phyloP scores from a whole-genome alignment of 2,888 invertebrate genomes.

The Rhagium mordax region DNA sequence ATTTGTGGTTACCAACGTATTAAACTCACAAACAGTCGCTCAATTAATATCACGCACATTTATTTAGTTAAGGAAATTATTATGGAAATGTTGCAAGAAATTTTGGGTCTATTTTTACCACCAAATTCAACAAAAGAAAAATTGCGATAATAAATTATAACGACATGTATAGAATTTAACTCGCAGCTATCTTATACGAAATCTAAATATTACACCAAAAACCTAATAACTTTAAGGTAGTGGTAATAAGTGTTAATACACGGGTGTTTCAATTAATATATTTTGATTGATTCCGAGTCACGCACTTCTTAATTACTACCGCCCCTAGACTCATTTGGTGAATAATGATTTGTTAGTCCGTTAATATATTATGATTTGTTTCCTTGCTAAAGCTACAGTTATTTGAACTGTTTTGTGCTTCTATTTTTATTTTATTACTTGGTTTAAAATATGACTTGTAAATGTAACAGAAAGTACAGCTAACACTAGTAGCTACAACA shows the following conservation, averaged over 20 bases:
- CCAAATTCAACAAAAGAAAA: not conserved
- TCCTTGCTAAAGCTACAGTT: not conserved
- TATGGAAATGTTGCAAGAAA: not conserved
- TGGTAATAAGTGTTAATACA: not conserved
- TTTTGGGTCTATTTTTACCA: not conserved
- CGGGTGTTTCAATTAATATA: conserved; percentile 2
- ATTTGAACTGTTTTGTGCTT: not conserved
- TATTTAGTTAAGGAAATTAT: not conserved
- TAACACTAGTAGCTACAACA: conserved; percentile 4
- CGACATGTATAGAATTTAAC: no score
- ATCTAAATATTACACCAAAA: not conserved
- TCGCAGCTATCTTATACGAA: not conserved
- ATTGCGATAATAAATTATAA: not conserved
- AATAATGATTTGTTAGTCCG: not conserved
- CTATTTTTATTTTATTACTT: not conserved
- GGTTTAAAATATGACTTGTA: not conserved
- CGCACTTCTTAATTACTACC: not conserved
- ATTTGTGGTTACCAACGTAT: no score
- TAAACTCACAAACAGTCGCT: no score
- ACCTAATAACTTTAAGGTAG: not conserved
- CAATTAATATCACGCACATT: not conserved
- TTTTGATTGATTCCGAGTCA: conserved; percentile 10
- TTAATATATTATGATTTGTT: conserved; percentile 1
- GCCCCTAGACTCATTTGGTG: not conserved
- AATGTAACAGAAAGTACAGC: not conserved